Base-by-base conservation (phyloP, 1,140 invertebrate genomes). In the Aphidius ervi region DNA sequence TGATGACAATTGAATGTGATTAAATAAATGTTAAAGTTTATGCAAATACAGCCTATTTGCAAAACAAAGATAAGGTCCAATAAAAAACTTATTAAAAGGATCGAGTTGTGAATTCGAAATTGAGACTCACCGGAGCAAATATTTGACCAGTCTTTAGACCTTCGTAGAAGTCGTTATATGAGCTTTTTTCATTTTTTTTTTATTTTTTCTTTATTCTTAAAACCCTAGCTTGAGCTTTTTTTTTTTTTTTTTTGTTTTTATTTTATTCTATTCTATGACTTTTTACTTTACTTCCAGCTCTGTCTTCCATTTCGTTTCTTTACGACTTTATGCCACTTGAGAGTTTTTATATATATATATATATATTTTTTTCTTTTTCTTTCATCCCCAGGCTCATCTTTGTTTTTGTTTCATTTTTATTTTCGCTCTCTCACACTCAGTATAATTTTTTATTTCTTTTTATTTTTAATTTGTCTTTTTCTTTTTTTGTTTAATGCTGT, bases 11-110 rank as follows among this genome's bases (percentile, higher is more conserved):
- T 31, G 2, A 16, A 16, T 31, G 4, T 31, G 23, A 31, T 31
- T 31, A 31, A 31, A 31, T 31, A 31, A 31, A 31, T 31, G 23
- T 31, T 31, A 31, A 31, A 31, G 23, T 4, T 31, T 31, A 3
- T 31, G 23, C 2, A 31, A 31, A 31, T 31, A 31, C 23, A 31
- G 23, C 23, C 23, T 31, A 31, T 31, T 31, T 31, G 45, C 39
- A 63, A 59, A 63, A 63, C 49, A 63, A 63, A 54, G 56, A 54
- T 49, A 47, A 55, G 58, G 42, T 63, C 53, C 61, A 63, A 63
- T 63, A 56, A 63, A 62, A 59, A 63, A 63, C 61, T 63, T 63
- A 59, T 63, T 63, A 59, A 58, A 59, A 47, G 56, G 50, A 46
- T 63, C 40, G 31, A 43, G 5, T 8, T 10, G 45, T 7, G 23